These are phyloP conservation scores for Erithacus rubecula DNA, from an alignment of 2,797 vertebrate genomes.

Conservation along the genomic window DNA sequence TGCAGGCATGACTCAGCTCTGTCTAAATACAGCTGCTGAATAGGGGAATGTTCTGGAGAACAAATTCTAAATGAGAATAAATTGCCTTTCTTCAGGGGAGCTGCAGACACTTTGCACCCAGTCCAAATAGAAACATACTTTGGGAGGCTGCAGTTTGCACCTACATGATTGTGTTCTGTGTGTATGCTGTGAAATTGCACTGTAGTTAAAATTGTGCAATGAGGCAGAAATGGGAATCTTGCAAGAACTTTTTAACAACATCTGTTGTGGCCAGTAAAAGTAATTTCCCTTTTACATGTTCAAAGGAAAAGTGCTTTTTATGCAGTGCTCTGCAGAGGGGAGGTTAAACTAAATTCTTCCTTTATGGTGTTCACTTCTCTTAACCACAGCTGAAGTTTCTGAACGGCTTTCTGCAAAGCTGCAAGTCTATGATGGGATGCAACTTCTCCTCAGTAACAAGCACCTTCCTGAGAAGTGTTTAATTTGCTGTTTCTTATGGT, in stretches of 20 bases:
- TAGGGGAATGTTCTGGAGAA: constrained; percentile 7
- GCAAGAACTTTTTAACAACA: background rate
- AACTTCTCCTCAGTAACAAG: background rate
- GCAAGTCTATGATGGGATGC: background rate
- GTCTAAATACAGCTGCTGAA: background rate
- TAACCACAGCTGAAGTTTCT: background rate
- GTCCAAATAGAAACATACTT: background rate
- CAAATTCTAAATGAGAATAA: background rate
- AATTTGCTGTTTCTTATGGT: background rate
- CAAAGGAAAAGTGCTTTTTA: background rate
- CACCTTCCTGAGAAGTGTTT: background rate
- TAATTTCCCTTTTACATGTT: background rate
- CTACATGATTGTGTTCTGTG: rapidly evolving
- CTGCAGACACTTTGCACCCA: background rate
- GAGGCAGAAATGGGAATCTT: background rate
- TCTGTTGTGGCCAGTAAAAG: background rate
- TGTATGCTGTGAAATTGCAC: background rate
- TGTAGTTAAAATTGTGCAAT: background rate
- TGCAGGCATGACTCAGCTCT: constrained; percentile 31
- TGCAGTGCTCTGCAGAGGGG: background rate
- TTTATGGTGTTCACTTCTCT: background rate
- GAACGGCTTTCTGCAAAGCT: background rate
- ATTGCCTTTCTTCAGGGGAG: background rate
- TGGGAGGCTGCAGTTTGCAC: background rate
- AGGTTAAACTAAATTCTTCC: background rate